Percentiles rank a stretch among this genome's conserved stretches.
Conservation (phyloP, 2,113 vertebrate genomes). For the Dicrurus megarhynchus region DNA sequence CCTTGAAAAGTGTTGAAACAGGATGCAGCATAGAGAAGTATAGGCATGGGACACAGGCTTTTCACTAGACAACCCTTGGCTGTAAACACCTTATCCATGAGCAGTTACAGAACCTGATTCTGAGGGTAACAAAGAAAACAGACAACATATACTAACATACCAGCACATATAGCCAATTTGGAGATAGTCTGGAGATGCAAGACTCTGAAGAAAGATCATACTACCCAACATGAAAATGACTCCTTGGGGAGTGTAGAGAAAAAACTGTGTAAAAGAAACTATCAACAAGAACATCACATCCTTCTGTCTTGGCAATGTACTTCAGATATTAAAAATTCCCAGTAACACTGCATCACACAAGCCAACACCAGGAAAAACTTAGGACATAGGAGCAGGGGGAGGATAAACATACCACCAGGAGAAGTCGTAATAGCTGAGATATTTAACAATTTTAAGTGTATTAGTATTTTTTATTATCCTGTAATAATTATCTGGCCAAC, state of each 20-base stretch:
- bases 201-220: neutral
- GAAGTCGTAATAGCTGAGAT: neutral
- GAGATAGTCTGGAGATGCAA: neutral
- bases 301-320: neutral
- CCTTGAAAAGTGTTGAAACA: neutral
- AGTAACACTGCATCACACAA: fast-evolving
- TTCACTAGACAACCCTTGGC: neutral
- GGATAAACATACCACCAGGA: neutral
- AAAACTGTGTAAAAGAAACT: neutral
- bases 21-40: neutral
- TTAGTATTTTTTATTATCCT: neutral
- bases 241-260: neutral
- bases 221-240: neutral
- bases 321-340: neutral
- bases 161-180: neutral
- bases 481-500: neutral
- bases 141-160: neutral
- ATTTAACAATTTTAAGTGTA: neutral
- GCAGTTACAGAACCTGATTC: neutral
- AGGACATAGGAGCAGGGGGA: neutral
- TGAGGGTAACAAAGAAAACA: neutral
- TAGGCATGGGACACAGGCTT: fast-evolving
- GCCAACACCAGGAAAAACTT: neutral
- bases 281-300: neutral
- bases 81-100: neutral